Evolutionary conservation across 2,797 vertebrate genomes (phyloP).

Genomic region (Myotis planiceps): DNA sequence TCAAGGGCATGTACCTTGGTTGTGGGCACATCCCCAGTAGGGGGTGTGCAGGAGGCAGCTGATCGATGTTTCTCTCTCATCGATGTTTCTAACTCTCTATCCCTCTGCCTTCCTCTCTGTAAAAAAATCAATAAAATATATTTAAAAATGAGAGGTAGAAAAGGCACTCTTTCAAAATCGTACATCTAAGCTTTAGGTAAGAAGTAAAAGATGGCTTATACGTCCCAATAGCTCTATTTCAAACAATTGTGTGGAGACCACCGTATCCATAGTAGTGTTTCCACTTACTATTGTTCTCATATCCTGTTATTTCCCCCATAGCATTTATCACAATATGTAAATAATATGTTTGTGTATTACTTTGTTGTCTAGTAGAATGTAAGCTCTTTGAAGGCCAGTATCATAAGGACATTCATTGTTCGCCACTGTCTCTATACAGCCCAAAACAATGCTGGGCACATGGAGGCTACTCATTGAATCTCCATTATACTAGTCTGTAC

Average conservation of each 20-base stretch:
- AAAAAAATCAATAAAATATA: too few relatives aligned
- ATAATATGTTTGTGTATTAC: neutral
- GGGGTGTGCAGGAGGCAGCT: too few relatives aligned
- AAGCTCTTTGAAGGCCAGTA: neutral
- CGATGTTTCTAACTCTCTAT: too few relatives aligned
- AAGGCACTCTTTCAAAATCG: neutral
- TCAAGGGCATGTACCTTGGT: too few relatives aligned
- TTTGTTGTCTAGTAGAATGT: neutral
- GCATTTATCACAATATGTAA: neutral
- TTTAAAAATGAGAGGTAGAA: neutral
- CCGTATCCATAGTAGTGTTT: neutral
- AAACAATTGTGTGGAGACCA: neutral
- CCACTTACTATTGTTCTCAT: neutral
- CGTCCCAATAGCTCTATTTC: neutral
- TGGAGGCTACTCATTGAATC: neutral
- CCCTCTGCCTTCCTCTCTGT: too few relatives aligned
- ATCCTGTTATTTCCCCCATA: neutral
- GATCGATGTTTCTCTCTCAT: too few relatives aligned
- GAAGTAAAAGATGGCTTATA: neutral
- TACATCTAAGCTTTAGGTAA: neutral
- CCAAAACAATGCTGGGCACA: neutral
- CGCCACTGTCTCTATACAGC: neutral
- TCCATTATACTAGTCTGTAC: neutral
- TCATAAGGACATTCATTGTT: neutral
- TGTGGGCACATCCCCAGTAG: too few relatives aligned